A percentile compares a stretch with the other conserved stretches of the same genome.
These are phyloP conservation scores for Stichodactyla helianthus DNA, from an alignment of 64 coral and sea anemone genomes.

Conservation along the genomic window DNA sequence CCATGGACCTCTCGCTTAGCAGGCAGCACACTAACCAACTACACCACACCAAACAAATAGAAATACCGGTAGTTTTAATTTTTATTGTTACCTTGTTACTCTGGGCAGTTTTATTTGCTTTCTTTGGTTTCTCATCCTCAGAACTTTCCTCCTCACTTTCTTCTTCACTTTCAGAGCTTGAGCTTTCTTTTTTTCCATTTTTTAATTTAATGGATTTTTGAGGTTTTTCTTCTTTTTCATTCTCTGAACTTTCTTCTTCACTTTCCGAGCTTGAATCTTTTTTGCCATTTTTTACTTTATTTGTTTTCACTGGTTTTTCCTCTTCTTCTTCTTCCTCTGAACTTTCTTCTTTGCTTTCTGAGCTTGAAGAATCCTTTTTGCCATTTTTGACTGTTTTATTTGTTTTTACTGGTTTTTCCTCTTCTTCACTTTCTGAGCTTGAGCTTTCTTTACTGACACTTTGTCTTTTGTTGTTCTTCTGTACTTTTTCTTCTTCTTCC, in stretches of 20 bases:
- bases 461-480: neutral
- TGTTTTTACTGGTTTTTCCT: neutral
- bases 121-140: neutral
- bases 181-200: neutral
- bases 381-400: neutral
- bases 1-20: no score
- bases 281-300: neutral
- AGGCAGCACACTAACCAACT: no score
- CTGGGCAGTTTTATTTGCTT: no score
- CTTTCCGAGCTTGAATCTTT: constrained; percentile 1
- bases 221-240: constrained; percentile 1
- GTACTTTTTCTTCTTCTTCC: neutral
- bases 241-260: neutral
- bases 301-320: neutral
- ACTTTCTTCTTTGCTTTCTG: neutral
- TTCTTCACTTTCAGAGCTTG: no score
- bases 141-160: neutral
- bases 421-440: constrained; percentile 13
- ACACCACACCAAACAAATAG: no score
- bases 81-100: no score
- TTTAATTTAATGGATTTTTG: neutral
- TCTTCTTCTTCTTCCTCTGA: constrained; percentile 8
- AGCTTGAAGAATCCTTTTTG: neutral
- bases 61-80: no score
- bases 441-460: neutral